phyloP scores from a whole-genome alignment of 2,797 vertebrate genomes.

The Psittacula echo region DNA sequence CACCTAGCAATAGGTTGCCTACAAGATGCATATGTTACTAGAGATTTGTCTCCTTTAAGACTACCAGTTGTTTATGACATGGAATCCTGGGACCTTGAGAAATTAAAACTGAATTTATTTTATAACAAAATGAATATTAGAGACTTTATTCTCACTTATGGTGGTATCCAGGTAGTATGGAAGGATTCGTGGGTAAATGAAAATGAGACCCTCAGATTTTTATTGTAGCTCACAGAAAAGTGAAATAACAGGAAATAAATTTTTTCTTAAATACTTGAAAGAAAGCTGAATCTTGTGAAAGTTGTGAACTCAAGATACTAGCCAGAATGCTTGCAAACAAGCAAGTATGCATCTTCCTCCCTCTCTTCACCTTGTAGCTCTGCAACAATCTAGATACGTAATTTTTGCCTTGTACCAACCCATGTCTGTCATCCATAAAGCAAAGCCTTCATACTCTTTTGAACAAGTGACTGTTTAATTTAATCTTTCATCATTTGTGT shows the following conservation, averaged over 20 bases:
- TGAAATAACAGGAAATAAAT: constrained; percentile 3
- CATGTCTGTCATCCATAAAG: not conserved
- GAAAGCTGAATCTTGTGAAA: not conserved
- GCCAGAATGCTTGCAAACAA: not conserved
- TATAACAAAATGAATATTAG: not conserved
- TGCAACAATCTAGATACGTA: not conserved
- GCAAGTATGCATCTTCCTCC: not conserved
- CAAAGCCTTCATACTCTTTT: not conserved
- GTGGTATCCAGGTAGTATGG: not conserved
- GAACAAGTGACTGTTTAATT: not conserved
- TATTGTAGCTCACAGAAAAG: not conserved
- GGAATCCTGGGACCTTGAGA: not conserved
- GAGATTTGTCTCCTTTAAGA: constrained; percentile 9
- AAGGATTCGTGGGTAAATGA: not conserved
- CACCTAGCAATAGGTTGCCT: not conserved
- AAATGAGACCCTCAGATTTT: not conserved
- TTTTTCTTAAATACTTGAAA: not conserved
- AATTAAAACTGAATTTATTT: not conserved
- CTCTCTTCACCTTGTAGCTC: not conserved
- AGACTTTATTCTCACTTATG: not conserved
- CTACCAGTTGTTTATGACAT: not conserved
- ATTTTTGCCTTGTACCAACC: not conserved
- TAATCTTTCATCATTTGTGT: not conserved
- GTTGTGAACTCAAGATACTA: not conserved
- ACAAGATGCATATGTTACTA: not conserved